A percentile compares a stretch with the other conserved stretches of the same genome.
Evolutionary conservation across 2,888 invertebrate species (phyloP).

Genomic region (Conchocele bisecta): DNA sequence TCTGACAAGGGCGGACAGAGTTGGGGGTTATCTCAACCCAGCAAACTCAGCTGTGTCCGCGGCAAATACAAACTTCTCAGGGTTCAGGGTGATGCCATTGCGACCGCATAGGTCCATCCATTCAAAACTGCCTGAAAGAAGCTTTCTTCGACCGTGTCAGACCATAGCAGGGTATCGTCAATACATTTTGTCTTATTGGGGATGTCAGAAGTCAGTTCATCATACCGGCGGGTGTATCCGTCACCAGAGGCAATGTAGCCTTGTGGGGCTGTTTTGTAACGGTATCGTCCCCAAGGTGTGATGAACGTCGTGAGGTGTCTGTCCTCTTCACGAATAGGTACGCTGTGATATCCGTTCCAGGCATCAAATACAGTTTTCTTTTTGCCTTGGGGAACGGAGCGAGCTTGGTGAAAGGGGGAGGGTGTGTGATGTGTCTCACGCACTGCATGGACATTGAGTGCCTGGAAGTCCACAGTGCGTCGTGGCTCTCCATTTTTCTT

Average conservation of each 20-base stretch:
- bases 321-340: constrained; percentile 38
- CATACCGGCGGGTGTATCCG: constrained; percentile 48
- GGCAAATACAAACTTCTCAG: constrained; percentile 56
- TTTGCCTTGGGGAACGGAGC: constrained; percentile 38
- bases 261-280: constrained; percentile 49
- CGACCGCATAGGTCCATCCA: constrained; percentile 61
- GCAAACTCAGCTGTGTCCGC: constrained; percentile 47
- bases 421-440: constrained; percentile 62
- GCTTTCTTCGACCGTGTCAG: constrained; percentile 36
- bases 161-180: constrained; percentile 56
- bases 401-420: constrained; percentile 61
- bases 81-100: constrained; percentile 60
- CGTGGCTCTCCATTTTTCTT: constrained; percentile 38
- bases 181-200: constrained; percentile 60
- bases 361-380: constrained; percentile 50
- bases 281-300: constrained; percentile 56
- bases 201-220: constrained; percentile 55
- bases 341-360: no score
- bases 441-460: constrained; percentile 52
- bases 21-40: constrained; percentile 42
- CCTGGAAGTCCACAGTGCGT: constrained; percentile 57
- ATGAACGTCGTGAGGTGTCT: constrained; percentile 52
- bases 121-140: constrained; percentile 54
- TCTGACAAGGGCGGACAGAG: constrained; percentile 55
- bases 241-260: constrained; percentile 55